A percentile compares a stretch with the other conserved stretches of the same genome.
phyloP scores from a whole-genome alignment of 2,888 invertebrate species.

The Papilio elwesi region DNA sequence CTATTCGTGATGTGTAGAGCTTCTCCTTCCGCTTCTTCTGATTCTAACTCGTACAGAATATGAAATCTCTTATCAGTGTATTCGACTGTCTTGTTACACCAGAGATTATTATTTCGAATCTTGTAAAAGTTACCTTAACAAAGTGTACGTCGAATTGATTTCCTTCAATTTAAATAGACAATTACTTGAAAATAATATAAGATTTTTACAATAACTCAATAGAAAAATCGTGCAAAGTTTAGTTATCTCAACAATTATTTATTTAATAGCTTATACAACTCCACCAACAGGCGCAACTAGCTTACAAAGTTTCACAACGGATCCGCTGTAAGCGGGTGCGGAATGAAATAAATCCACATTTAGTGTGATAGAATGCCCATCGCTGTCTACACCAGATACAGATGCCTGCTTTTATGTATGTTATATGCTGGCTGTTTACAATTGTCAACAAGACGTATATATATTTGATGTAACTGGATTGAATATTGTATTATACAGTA shows the following conservation, averaged over 20 bases:
- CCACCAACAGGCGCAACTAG: conserved; percentile 5
- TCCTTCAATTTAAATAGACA: no score
- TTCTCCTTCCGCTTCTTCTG: no score
- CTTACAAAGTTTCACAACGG: conserved; percentile 10
- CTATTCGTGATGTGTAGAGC: no score
- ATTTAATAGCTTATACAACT: conserved; percentile 7
- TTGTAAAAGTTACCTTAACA: no score
- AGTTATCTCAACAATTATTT: conserved; percentile 14
- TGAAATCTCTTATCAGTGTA: no score
- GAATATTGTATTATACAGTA: not conserved
- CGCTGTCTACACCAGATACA: conserved; percentile 23
- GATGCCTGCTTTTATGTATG: conserved; percentile 11
- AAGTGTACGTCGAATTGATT: no score
- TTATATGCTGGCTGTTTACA: conserved; percentile 13
- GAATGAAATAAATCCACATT: conserved; percentile 23
- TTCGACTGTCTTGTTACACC: no score
- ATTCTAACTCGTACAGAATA: no score
- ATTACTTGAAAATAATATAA: conserved; percentile 1
- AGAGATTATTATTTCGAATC: no score
- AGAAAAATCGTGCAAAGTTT: not conserved
- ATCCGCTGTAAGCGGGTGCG: not conserved
- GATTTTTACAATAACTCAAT: conserved; percentile 3
- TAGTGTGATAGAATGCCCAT: conserved; percentile 16
- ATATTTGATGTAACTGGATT: conserved; percentile 2
- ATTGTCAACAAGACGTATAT: conserved; percentile 24